Evolutionary conservation across 2,113 vertebrate species (phyloP), one percentile per base, ranked within the genome.

Genomic region (Ptilorrhoa leucosticta): DNA sequence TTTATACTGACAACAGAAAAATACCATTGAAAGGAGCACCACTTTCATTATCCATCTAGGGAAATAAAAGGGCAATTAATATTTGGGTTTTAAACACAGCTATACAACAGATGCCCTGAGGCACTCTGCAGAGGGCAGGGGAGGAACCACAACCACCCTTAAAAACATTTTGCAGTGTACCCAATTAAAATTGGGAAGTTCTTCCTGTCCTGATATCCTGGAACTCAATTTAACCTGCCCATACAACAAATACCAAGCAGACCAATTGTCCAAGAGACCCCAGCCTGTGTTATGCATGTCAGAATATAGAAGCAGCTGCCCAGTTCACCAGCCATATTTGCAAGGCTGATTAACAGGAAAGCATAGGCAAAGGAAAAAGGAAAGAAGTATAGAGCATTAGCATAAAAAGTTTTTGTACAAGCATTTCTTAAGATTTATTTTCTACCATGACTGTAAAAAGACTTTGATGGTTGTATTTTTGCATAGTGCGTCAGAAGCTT

Each of bases 401-500:
- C 70, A 87, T 39, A 68, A 45, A 21, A 69, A 53, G 4, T 2
- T 73, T 85, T 68, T 65, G 61, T 44, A 57, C 23, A 60, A 89
- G 82, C 42, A 64, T 64, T 88, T 96, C 82, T 93, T 93, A 56
- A 77, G 57, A 51, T 87, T 75, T 83, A 33, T 71, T 94, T 83
- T 87, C 42, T 63, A 81, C 42, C 5, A 4, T 22, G 48, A 79
- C 7, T 60, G 66, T 50, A 93, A 75, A 83, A 88, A 87, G 37
- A 51, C 56, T 84, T 89, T 82, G 81, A 87, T 76, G 53, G 48
- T 48, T 80, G 37, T 85, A 45, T 57, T 94, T 97, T 85, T 94
- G 76, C 54, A 31, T 3, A 64, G 42, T 26, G 18, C 18, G 4
- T 82, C 81, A 82, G 84, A 95, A 87, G 86, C 82, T 68, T 71